Base-by-base conservation (phyloP, 2,888 invertebrate genomes). In the Luffia ferchaultella region DNA sequence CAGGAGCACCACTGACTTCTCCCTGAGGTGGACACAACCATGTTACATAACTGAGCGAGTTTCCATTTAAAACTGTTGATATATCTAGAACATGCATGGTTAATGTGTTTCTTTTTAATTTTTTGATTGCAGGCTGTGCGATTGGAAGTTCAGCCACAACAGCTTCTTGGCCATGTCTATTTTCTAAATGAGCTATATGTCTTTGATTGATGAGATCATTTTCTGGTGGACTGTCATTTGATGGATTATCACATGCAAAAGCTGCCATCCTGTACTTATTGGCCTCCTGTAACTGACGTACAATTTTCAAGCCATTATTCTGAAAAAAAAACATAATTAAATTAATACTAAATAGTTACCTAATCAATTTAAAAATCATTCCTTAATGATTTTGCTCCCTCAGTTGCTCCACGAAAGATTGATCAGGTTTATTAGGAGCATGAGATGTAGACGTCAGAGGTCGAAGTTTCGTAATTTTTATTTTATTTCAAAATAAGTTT, bases 21-120 rank as follows among this genome's bases (percentile, higher is more conserved):
- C 87, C 88, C 54, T 89, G 86, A 60, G 91, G 90, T 57, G 89
- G 85, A 54, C 89, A 88, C 54, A 91, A 72, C 92, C 92, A 92
- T 20, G 87, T 84, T 2, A 88, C 88, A 65, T 85, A 83, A 45
- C 91, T 93, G 17, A 83, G 82, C 50, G 87, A 86, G 52, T 88
- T 87, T 17, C 87, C 87, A 60, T 86, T 75, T 53, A 93, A 65
- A 56, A 90, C 88, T 59, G 89, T 87, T 18, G 91, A 88, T 58
- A 96, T 91, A 75, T 97, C 96, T 59, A 96, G 85, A 15, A 95
- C 92, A 78, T 94, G 96, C 76, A 96, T 87, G 18, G 91, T 90
- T 65, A 96, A 86, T 18, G 90, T 89, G 61, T 91, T 91, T 55
- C 88, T 82, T 65, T 86, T 85, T 16, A 86, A 71, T 62, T 88